Base-by-base conservation (phyloP, 2,888 invertebrate genomes). In the Drosophila sordidula region DNA sequence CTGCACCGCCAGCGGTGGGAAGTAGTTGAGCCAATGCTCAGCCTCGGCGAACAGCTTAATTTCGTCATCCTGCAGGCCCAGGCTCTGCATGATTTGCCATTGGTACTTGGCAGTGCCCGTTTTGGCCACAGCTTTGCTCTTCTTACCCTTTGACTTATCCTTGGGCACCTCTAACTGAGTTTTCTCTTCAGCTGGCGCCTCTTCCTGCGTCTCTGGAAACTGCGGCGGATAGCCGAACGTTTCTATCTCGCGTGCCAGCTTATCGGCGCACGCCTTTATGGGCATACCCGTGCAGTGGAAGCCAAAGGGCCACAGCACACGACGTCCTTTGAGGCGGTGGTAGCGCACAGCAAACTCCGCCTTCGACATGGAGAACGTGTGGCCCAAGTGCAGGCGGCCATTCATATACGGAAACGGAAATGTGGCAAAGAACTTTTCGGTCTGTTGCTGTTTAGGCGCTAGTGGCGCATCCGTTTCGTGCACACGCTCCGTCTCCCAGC, bases 331-430 rank as follows among this genome's bases (percentile, higher is more conserved):
- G 52, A 99, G 92, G n/a, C 98, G 95, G 75, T 99, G 95, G 92
- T 96, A 99, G 47, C 99, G 95, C 58, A 95, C 94, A 12, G 98
- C 96, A 94, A 98, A 99, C 96, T 99, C 99, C 91, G 98, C 98
- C 93, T 99, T 99, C 8, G 98, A 98, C 47, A 99, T 91, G 4
- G 98, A 97, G 93, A 99, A 99, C 12, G 98, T 97, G 91, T 99
- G 99, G 0, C 99, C 99, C 77, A 99, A 93, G 94, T 99, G 99
- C 57, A 99, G 94, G 46, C 97, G 95, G 9, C 99, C 99, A 94
- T 99, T 99, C 99, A 99, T 99, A 90, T 99, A 99, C 0, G 99
- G 99, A 93, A 95, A 99, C 1, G 99, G 99, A 93, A 99, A 99
- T 2, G 98, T 98, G 36, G 96, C 96, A 79, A 98, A 93, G 91